phyloP scores from a whole-genome alignment of 2,113 vertebrate genomes.

The Sphaerodactylus townsendi region DNA sequence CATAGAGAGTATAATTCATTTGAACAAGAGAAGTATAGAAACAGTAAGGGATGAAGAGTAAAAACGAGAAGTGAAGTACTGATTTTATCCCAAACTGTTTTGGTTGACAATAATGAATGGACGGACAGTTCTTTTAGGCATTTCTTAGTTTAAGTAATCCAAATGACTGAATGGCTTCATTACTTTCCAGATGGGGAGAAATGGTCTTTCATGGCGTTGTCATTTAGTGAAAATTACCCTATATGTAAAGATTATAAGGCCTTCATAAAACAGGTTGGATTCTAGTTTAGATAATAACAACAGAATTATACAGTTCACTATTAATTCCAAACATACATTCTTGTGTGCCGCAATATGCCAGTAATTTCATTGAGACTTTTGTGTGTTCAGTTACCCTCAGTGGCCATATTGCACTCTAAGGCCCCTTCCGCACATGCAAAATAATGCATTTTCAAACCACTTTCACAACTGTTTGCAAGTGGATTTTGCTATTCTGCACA shows the following conservation, averaged over 20 bases:
- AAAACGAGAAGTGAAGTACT: not conserved
- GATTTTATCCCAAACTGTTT: not conserved
- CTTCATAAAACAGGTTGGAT: not conserved
- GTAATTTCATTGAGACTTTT: constrained; percentile 5
- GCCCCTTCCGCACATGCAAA: too few species aligned
- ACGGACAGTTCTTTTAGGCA: constrained; percentile 9
- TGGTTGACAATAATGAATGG: constrained; percentile 14
- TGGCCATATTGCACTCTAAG: not conserved
- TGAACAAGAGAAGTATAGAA: not conserved
- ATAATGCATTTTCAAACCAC: too few species aligned
- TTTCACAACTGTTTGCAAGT: too few species aligned
- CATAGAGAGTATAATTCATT: not conserved
- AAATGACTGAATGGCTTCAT: constrained; percentile 43
- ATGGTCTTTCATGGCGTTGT: constrained; percentile 19
- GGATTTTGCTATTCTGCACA: too few species aligned
- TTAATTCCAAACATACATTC: not conserved
- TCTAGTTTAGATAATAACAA: not conserved
- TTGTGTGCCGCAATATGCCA: not conserved
- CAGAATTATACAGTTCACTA: not conserved
- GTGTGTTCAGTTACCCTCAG: not conserved
- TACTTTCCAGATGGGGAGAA: constrained; percentile 12
- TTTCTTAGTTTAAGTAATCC: constrained; percentile 23
- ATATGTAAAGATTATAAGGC: constrained; percentile 29
- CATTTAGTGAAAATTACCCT: constrained; percentile 25
- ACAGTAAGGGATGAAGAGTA: not conserved